phyloP scores from a whole-genome alignment of 2,888 invertebrate species.

The Timema podura region DNA sequence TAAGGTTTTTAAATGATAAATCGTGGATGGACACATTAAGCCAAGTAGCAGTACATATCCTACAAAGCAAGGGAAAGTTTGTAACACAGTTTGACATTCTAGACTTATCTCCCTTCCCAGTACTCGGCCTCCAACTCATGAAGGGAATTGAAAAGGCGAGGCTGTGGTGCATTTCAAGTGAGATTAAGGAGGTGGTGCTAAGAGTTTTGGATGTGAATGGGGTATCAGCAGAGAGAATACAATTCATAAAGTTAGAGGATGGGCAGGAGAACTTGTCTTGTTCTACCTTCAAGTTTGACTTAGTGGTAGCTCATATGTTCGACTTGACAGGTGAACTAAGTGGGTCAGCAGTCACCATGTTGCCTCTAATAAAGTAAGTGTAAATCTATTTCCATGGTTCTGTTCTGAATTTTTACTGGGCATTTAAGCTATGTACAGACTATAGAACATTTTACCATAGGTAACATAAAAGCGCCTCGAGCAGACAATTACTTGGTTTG shows the following conservation, averaged over 20 bases:
- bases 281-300: constrained; percentile 47
- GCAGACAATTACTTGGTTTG: too few relatives aligned
- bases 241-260: constrained; percentile 41
- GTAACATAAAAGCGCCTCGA: too few relatives aligned
- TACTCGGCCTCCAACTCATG: constrained; percentile 57
- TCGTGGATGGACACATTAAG: constrained; percentile 47
- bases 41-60: constrained; percentile 46
- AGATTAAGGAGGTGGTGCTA: constrained; percentile 44
- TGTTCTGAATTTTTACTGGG: too few relatives aligned
- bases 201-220: constrained; percentile 47
- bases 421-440: too few relatives aligned
- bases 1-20: constrained; percentile 52
- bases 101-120: constrained; percentile 60
- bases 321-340: constrained; percentile 56
- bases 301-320: constrained; percentile 53
- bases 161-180: constrained; percentile 26
- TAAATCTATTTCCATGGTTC: constrained; percentile 1
- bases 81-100: constrained; percentile 42
- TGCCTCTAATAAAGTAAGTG: constrained; percentile 35
- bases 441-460: too few relatives aligned
- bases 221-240: constrained; percentile 42
- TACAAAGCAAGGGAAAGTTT: constrained; percentile 37
- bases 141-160: constrained; percentile 41
- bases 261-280: constrained; percentile 36
- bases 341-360: constrained; percentile 41